A percentile compares a stretch with the other conserved stretches of the same genome.
Conservation (phyloP, 92 coral and sea anemone species). For the Montipora capitata region DNA sequence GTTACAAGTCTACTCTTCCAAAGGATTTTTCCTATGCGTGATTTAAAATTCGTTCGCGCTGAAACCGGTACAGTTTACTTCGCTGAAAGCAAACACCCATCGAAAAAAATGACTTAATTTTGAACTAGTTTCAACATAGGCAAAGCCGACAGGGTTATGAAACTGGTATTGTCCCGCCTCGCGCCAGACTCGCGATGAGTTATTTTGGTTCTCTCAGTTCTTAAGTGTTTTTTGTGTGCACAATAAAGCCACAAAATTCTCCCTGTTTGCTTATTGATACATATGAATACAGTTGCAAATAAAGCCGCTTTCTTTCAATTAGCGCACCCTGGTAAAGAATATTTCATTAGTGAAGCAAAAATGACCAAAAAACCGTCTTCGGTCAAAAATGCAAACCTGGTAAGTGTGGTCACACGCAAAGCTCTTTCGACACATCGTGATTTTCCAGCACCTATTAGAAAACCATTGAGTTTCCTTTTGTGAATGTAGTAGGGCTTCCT, state of each 20-base stretch:
- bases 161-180: too few relatives aligned
- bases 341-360: constrained; percentile 7
- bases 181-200: not conserved
- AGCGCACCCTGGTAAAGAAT: not conserved
- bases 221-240: not conserved
- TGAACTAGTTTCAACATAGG: not conserved
- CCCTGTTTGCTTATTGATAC: constrained; percentile 23
- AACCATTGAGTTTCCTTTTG: constrained; percentile 1
- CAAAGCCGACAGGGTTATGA: not conserved
- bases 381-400: constrained; percentile 34
- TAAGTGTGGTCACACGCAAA: constrained; percentile 55
- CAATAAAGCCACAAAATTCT: constrained; percentile 22
- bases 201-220: not conserved
- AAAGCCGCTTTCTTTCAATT: not conserved
- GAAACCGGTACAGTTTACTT: not conserved
- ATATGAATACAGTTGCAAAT: constrained; percentile 9
- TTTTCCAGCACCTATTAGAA: not conserved
- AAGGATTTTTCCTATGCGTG: not conserved
- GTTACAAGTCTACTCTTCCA: not conserved
- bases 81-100: not conserved
- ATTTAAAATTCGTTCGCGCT: not conserved
- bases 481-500: not conserved
- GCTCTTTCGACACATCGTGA: constrained; percentile 19
- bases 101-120: not conserved
- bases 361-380: not conserved